Percentiles rank a stretch among this genome's conserved stretches.
These are phyloP conservation scores for Tetramorium alpestre DNA, from an alignment of 1,140 invertebrate genomes.

Conservation along the genomic window DNA sequence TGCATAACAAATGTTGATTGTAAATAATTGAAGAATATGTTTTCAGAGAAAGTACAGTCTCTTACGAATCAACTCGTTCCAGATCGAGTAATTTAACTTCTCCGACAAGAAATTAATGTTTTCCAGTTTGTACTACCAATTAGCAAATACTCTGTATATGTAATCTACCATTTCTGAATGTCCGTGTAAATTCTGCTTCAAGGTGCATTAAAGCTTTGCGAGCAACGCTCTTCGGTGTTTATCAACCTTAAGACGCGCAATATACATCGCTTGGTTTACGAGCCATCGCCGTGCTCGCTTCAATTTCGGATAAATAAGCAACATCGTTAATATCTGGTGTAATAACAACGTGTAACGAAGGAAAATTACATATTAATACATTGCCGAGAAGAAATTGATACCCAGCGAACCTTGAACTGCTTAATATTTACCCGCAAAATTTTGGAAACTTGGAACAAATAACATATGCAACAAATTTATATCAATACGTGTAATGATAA, in stretches of 20 bases:
- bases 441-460: not conserved
- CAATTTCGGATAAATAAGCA: slow-evolving; percentile 21
- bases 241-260: slow-evolving; percentile 32
- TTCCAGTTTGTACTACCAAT: not conserved
- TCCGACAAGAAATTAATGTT: not conserved
- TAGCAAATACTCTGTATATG: slow-evolving; percentile 26
- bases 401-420: not conserved
- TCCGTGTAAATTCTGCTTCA: slow-evolving; percentile 15
- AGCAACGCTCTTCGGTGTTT: slow-evolving; percentile 20
- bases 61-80: not conserved
- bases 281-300: not conserved
- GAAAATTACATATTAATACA: slow-evolving; percentile 24
- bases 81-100: not conserved
- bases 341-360: slow-evolving; percentile 19
- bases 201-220: slow-evolving; percentile 41
- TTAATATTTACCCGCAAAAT: not conserved
- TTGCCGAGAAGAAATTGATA: not conserved
- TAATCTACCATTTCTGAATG: slow-evolving; percentile 23
- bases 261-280: slow-evolving; percentile 2
- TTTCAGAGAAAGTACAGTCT: not conserved
- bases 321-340: not conserved
- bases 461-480: not conserved
- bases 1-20: not conserved
- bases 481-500: not conserved
- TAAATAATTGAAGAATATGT: not conserved